phyloP scores from a whole-genome alignment of 2,888 invertebrate species.

The Parapristionchus giblindavisi region DNA sequence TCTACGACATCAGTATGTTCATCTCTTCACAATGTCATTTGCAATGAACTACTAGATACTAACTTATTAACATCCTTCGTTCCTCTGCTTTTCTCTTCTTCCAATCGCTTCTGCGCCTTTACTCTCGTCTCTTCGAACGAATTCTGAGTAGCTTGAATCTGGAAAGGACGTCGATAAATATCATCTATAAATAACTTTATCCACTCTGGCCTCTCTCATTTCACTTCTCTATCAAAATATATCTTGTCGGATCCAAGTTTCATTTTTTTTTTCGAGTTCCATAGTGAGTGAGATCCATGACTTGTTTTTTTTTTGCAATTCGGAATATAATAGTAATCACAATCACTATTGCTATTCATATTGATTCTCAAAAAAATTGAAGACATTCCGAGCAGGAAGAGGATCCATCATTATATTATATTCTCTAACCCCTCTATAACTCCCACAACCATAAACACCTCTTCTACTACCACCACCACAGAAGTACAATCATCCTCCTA shows the following conservation, averaged over 20 bases:
- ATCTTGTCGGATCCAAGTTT: too few relatives aligned
- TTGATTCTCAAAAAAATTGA: too few relatives aligned
- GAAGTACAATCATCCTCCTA: not conserved
- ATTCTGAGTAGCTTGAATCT: slow-evolving; percentile 62
- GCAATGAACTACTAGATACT: not conserved
- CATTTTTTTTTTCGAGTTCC: too few relatives aligned
- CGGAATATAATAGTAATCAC: too few relatives aligned
- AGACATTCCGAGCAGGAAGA: too few relatives aligned
- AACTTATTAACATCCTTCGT: slow-evolving; percentile 56
- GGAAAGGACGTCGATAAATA: slow-evolving; percentile 2
- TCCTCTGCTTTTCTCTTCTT: slow-evolving; percentile 58
- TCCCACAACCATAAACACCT: not conserved
- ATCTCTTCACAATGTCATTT: too few relatives aligned
- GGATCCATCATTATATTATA: too few relatives aligned
- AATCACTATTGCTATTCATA: too few relatives aligned
- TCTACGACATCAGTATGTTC: too few relatives aligned
- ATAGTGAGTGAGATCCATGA: too few relatives aligned
- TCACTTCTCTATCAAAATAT: not conserved
- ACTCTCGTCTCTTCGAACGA: slow-evolving; percentile 64
- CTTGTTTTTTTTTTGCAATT: too few relatives aligned
- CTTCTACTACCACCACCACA: not conserved
- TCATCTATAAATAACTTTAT: not conserved
- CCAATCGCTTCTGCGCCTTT: slow-evolving; percentile 57
- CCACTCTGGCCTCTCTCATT: not conserved
- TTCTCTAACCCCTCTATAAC: too few relatives aligned